Base-by-base conservation (phyloP, 2,888 invertebrate species). In the Catocala nupta region DNA sequence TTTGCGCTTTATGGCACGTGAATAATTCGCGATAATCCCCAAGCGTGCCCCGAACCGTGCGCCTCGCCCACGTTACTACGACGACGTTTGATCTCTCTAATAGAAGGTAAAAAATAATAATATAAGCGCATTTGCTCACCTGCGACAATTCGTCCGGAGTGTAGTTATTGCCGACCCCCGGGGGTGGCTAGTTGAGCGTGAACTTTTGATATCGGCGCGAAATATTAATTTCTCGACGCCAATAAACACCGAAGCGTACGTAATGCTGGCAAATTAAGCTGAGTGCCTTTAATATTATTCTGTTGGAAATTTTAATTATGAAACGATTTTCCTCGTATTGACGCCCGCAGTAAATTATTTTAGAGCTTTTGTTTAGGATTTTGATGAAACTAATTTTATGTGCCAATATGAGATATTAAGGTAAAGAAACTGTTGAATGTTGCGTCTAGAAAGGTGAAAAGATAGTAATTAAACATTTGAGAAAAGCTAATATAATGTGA, bases 211-310 rank as follows among this genome's bases (percentile, higher is more conserved):
- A 93, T 92, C 89, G 90, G 89, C 85, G 92, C 89, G 89, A 93
- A 92, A 93, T 93, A 93, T 94, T 94, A 94, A 93, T 94, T 92
- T 93, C 90, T 89, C 90, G 88, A 83, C 88, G 88, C 89, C 92
- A 91, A 92, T 92, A 89, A 92, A 90, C 89, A 88, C 65, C 83
- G 84, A 82, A 85, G 90, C 91, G 91, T 83, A 86, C 88, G 90
- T 91, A 92, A 91, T 91, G 86, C 90, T 85, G 89, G 90, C 90
- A 92, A 92, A 93, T 93, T 92, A 92, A 89, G 87, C 88, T 83
- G 89, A 92, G 91, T 89, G 89, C 91, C 89, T 90, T 88, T 88
- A 88, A 89, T 91, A 90, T 86, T 88, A 87, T 89, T 90, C 87
- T 84, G 88, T 83, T 83, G 85, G 82, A 88, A 85, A 90, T 91